Base-by-base conservation (phyloP, 2,888 invertebrate species). In the Creontiades dilutus region DNA sequence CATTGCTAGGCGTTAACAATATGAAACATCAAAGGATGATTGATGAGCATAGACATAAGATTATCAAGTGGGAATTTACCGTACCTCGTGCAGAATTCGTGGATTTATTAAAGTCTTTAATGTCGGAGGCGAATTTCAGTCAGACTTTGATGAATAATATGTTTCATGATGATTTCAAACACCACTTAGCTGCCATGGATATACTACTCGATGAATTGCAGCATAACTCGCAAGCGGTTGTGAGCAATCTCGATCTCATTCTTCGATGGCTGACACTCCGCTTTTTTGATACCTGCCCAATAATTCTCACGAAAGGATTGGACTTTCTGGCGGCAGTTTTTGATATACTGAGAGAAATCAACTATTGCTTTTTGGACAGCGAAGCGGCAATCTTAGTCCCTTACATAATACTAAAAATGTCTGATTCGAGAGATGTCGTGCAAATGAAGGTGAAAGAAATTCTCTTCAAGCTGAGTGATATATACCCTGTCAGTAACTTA, bases 181-280 rank as follows among this genome's bases (percentile, higher is more conserved):
- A 27, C 16, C 82, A 52, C 1, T 14, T 82, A 14, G 47, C 14
- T 52, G 82, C 82, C 7, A 82, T 82, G 19, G 52, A 82, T 14
- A 27, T 82, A 52, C 23, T 82, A 23, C 46, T 27, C 5, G 82
- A 52, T 14, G 82, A 82, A 14, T 11, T 82, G 11, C 47, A 27
- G 14, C 23, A 48, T 27, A 82, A 82, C 19, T 27, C 82, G 9
- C 47, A 14, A 19, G 52, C 48, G 16, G 52, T 52, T 27, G 55
- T 82, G 52, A 52, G 48, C 23, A 82, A 82, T 82, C 47, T 82
- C 7, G 82, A 82, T 82, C 47, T 82, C 14, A 52, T 82, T 23
- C 52, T 82, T 7, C 82, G 82, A 23, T 82, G 82, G 82, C 14
- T 82, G 19, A 82, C 82, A 23, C 47, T 82, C 16, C 52, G 82